phyloP scores from a whole-genome alignment of 2,888 invertebrate genomes.

The Gari tellinella region DNA sequence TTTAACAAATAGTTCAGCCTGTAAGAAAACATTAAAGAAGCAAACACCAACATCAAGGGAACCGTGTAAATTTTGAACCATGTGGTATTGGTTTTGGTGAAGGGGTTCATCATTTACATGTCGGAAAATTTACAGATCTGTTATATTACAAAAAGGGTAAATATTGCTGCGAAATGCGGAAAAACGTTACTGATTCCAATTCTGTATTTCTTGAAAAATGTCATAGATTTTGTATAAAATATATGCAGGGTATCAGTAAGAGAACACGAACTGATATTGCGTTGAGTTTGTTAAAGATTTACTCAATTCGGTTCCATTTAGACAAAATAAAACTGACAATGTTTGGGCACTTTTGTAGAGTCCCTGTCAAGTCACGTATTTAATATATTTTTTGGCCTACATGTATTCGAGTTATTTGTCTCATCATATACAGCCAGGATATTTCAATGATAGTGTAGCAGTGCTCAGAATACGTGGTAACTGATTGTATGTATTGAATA shows the following conservation, averaged over 20 bases:
- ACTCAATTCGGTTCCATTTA: not conserved
- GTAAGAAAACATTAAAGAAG: not conserved
- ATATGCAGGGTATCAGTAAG: not conserved
- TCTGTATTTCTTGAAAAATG: too few species aligned
- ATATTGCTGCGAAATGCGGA: too few species aligned
- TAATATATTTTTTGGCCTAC: too few species aligned
- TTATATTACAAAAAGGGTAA: too few species aligned
- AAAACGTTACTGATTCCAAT: too few species aligned
- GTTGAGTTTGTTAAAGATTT: not conserved
- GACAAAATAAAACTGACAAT: conserved; percentile 5
- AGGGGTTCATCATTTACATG: not conserved
- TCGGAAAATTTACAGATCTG: too few species aligned
- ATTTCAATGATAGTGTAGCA: too few species aligned
- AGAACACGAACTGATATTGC: not conserved
- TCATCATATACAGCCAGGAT: too few species aligned
- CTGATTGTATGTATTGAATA: too few species aligned
- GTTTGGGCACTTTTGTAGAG: not conserved
- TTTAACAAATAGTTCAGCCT: not conserved
- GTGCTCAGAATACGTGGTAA: too few species aligned
- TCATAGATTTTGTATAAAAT: conserved; percentile 4
- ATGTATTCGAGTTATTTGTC: too few species aligned
- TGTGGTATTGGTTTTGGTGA: not conserved
- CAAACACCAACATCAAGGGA: not conserved
- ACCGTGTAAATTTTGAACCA: not conserved
- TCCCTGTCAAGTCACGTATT: not conserved